Conservation (phyloP, 2,113 vertebrate genomes). For the Otocyon megalotis region DNA sequence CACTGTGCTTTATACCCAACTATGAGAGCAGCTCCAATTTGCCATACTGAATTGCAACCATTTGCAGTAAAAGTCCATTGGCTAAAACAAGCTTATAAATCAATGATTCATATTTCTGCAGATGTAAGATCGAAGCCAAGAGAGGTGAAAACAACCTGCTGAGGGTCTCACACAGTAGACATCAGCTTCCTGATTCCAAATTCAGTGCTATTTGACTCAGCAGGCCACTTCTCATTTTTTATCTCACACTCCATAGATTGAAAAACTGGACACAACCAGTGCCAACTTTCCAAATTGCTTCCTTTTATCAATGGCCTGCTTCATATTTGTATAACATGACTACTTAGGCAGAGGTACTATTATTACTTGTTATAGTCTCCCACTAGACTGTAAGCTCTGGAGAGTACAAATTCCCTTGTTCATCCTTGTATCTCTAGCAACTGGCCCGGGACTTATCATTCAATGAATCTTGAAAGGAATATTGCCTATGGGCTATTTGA, state of each 20-base stretch:
- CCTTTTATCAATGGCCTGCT: not conserved
- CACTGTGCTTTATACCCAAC: not conserved
- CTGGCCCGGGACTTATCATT: not conserved
- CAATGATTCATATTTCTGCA: not conserved
- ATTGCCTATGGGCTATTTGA: not conserved
- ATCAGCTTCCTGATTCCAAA: not conserved
- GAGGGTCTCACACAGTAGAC: not conserved
- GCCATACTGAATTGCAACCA: not conserved
- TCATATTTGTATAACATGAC: not conserved
- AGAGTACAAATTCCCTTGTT: not conserved
- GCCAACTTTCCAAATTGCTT: not conserved
- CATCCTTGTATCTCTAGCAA: not conserved
- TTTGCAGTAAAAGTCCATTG: not conserved
- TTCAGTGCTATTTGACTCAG: accelerated
- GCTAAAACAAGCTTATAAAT: not conserved
- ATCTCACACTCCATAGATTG: not conserved
- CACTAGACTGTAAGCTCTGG: not conserved
- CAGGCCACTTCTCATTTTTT: accelerated
- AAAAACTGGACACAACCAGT: not conserved
- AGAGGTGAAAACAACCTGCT: not conserved
- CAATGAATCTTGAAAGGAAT: not conserved
- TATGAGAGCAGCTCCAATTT: not conserved
- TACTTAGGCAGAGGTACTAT: not conserved
- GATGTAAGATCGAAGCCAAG: not conserved
- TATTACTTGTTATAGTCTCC: not conserved